A percentile compares a stretch with the other conserved stretches of the same genome.
These are phyloP conservation scores for Trididemnum clinides DNA, from an alignment of 23 tunicate genomes.

Conservation along the genomic window DNA sequence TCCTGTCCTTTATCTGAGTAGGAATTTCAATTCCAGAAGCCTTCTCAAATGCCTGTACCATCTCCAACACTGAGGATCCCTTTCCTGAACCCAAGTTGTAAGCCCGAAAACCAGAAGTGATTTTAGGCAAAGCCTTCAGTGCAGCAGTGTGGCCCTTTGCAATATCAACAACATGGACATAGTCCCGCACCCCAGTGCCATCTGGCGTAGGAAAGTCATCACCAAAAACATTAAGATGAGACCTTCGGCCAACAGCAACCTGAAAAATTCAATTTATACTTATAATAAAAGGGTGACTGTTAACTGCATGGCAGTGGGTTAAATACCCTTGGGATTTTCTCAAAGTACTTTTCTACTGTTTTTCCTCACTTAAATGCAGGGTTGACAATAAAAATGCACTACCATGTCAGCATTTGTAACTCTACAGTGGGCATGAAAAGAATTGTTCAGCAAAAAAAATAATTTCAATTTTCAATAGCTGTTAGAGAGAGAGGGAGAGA, in stretches of 20 bases:
- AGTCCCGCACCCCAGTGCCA: slow-evolving; percentile 97
- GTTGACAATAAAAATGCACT: no score
- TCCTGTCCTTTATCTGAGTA: slow-evolving; percentile 40
- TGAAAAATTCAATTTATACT: not conserved
- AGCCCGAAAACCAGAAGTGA: slow-evolving; percentile 59
- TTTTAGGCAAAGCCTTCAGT: slow-evolving; percentile 41
- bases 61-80: slow-evolving; percentile 93
- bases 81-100: slow-evolving; percentile 92
- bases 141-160: slow-evolving; percentile 95
- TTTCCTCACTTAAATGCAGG: no score
- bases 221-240: slow-evolving; percentile 81
- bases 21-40: slow-evolving; percentile 67
- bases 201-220: slow-evolving; percentile 85
- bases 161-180: slow-evolving; percentile 92
- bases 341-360: no score
- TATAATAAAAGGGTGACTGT: no score
- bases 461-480: no score
- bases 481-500: no score
- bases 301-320: no score
- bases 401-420: no score
- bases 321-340: no score
- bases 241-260: slow-evolving; percentile 90
- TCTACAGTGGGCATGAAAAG: no score
- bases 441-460: no score
- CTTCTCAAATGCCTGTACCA: slow-evolving; percentile 71